Percentiles rank a stretch among this genome's conserved stretches.
Evolutionary conservation across 1,140 invertebrate species (phyloP).

Genomic region (Liolophura sinensis): DNA sequence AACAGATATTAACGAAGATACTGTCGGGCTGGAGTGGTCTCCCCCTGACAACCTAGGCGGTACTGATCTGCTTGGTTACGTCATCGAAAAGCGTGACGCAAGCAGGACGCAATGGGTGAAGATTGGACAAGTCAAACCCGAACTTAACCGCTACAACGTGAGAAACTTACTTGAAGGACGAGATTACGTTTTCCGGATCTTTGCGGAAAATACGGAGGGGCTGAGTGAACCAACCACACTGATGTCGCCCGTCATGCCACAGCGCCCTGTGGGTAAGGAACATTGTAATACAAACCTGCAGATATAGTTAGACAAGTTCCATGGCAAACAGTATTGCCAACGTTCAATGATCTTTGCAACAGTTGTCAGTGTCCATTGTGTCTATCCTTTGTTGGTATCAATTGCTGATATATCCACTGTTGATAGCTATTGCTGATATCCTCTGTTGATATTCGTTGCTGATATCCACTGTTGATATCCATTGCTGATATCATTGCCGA

Average conservation of each 20-base stretch:
- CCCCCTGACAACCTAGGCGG: conserved; percentile 97
- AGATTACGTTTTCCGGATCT: conserved; percentile 92
- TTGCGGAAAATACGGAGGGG: conserved; percentile 92
- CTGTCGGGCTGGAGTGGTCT: conserved; percentile 71
- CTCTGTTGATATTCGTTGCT: no score
- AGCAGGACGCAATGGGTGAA: conserved; percentile 70
- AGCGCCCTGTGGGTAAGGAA: conserved; percentile 43
- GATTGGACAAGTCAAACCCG: conserved; percentile 33
- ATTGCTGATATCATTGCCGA: no score
- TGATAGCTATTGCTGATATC: no score
- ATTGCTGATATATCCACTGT: no score
- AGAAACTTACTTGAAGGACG: conserved; percentile 82
- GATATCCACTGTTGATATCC: no score
- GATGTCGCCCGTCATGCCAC: conserved; percentile 60
- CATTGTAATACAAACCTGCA: neutral
- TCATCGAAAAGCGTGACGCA: conserved; percentile 77
- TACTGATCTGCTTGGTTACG: conserved; percentile 87
- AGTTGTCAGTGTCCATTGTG: no score
- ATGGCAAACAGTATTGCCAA: no score
- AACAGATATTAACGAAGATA: conserved; percentile 45
- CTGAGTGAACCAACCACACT: conserved; percentile 56
- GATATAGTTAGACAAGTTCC: no score
- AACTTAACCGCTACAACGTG: conserved; percentile 40
- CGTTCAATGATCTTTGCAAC: no score
- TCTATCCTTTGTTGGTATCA: no score